These are phyloP conservation scores for Rhabdornis inornatus DNA, from an alignment of 2,113 vertebrate species.

Conservation along the genomic window DNA sequence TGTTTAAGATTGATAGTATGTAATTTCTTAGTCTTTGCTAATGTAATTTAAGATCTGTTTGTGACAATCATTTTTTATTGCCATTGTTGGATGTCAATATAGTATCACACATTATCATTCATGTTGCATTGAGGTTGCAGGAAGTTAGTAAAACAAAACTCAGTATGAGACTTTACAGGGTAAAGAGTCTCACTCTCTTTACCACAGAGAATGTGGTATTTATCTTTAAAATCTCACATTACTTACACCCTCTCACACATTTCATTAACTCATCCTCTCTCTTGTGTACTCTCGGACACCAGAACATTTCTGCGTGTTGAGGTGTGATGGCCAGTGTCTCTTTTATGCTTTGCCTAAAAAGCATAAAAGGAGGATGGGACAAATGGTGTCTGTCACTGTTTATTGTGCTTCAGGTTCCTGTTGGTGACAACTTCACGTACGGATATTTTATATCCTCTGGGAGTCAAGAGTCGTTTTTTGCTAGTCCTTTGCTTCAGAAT, in stretches of 20 bases:
- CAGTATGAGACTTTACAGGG: background rate
- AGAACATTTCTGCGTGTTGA: background rate
- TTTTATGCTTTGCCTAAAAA: accelerated
- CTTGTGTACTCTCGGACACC: accelerated
- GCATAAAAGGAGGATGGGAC: background rate
- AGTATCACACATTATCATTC: background rate
- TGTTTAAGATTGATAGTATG: background rate
- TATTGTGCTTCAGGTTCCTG: background rate
- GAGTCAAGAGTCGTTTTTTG: background rate
- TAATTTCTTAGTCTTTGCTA: background rate
- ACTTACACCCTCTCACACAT: background rate
- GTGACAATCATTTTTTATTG: background rate
- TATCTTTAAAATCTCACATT: background rate
- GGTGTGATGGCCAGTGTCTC: background rate
- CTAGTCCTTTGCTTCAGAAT: background rate
- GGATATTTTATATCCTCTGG: background rate
- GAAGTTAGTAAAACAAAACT: background rate
- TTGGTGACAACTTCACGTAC: background rate
- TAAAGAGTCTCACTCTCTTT: background rate
- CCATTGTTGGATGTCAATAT: accelerated
- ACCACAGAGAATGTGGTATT: background rate
- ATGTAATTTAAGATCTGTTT: background rate
- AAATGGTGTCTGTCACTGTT: background rate
- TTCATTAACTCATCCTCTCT: background rate
- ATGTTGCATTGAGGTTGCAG: background rate